Base-by-base conservation (phyloP, 2,797 vertebrate species). In the Scolopax bukidnonensis region DNA sequence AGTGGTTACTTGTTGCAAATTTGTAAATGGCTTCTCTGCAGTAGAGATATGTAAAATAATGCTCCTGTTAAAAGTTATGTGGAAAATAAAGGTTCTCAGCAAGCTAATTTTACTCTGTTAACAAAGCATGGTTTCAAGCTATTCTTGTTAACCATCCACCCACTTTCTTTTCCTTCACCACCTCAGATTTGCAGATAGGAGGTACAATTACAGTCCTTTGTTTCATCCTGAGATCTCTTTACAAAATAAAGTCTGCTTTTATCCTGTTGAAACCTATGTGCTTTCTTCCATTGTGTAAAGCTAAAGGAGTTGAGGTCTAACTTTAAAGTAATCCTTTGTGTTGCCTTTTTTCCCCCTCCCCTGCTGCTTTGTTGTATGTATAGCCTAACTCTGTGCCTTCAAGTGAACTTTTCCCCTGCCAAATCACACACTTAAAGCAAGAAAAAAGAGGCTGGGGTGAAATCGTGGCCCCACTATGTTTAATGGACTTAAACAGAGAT, bases 71-170 rank as follows among this genome's bases (percentile, higher is more conserved):
- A 94, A 89, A 93, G 88, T 97, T 96, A 84, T 68, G 51, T 86
- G 84, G 92, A 94, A 96, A 96, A 96, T 87, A 89, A 97, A 97
- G 67, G 92, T 97, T 98, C 97, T 97, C 95, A 97, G 96, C 95
- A 89, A 97, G 96, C 91, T 98, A 98, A 97, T 96, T 98, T 98
- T 98, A 97, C 95, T 95, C 83, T 86, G 38, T 77, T 92, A 97
- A 97, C 91, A 97, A 95, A 97, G 96, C 84, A 70, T n/a, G 95
- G 83, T 96, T 98, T 98, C 96, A 95, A 96, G 84, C 89, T 93
- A 95, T 97, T 96, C 92, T 97, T 96, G 88, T 96, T 96, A 97
- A 69, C 69, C 83, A 96, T 95, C 82, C 86, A 95, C 89, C 95
- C 84, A 96, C 97, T 92, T 95, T 95, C 96, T 59, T 96, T 96